Conservation (phyloP, 2,113 vertebrate genomes). For the Verasper variegatus region DNA sequence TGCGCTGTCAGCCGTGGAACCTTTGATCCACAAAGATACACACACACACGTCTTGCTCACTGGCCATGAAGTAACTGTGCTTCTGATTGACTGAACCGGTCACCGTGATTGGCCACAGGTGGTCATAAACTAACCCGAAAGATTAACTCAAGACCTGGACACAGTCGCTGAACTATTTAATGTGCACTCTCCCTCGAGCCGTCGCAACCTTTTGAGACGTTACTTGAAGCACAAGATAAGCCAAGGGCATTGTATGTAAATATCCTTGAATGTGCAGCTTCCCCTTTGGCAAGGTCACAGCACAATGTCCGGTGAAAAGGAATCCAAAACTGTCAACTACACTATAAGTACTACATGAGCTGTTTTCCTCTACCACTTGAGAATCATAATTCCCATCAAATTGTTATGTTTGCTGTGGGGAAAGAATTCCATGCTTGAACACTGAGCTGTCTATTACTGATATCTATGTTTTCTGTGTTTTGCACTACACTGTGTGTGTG, state of each 20-base stretch:
- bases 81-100: conserved; percentile 63
- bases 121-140: conserved; percentile 48
- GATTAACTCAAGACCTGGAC: conserved; percentile 44
- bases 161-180: conserved; percentile 15
- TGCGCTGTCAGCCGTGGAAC: conserved; percentile 62
- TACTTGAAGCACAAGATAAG: conserved; percentile 4
- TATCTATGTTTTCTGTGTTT: neutral
- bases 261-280: conserved; percentile 8
- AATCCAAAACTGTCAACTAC: conserved; percentile 36
- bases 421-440: conserved; percentile 15
- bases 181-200: neutral
- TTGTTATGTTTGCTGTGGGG: conserved; percentile 27
- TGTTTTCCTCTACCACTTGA: conserved; percentile 39
- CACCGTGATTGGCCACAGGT: conserved; percentile 60
- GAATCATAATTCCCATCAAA: conserved; percentile 49
- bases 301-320: conserved; percentile 16
- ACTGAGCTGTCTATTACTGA: neutral
- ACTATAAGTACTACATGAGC: conserved; percentile 7
- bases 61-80: conserved; percentile 63
- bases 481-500: conserved; percentile 12
- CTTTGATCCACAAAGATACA: conserved; percentile 72
- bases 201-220: neutral
- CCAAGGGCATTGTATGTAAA: neutral
- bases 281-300: conserved; percentile 22
- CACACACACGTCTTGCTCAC: conserved; percentile 60